Conservation (phyloP, 2,888 invertebrate genomes). For the Caenorhabditis afra region DNA sequence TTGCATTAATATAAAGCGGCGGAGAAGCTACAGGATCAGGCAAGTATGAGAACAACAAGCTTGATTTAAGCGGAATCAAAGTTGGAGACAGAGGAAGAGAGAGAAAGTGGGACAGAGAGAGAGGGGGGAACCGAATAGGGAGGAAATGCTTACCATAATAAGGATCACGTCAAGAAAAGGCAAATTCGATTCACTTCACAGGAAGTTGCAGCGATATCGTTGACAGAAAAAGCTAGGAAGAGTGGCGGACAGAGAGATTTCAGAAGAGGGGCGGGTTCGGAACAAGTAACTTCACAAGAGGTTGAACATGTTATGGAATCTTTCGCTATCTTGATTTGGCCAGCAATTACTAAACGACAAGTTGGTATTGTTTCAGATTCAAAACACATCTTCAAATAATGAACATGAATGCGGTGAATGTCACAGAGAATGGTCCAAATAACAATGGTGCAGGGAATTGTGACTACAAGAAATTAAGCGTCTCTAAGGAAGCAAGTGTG, state of each 20-base stretch:
- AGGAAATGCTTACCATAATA: background rate
- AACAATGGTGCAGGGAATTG: background rate
- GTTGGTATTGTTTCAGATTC: background rate
- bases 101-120: too few species aligned
- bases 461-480: constrained; percentile 2
- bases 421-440: background rate
- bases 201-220: constrained; percentile 17
- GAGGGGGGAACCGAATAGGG: background rate
- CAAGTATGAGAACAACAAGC: background rate
- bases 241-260: too few species aligned
- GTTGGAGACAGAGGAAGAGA: too few species aligned
- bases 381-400: background rate
- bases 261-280: too few species aligned
- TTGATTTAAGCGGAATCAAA: too few species aligned
- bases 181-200: constrained; percentile 10
- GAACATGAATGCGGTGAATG: too few species aligned
- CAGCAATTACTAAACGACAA: too few species aligned
- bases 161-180: background rate
- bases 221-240: background rate
- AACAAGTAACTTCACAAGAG: too few species aligned
- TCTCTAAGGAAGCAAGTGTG: background rate
- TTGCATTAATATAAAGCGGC: too few species aligned
- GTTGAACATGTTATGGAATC: too few species aligned
- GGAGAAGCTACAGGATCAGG: too few species aligned
- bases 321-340: too few species aligned